phyloP scores from a whole-genome alignment of 2,113 vertebrate species.

The Chionodraco myersi region DNA sequence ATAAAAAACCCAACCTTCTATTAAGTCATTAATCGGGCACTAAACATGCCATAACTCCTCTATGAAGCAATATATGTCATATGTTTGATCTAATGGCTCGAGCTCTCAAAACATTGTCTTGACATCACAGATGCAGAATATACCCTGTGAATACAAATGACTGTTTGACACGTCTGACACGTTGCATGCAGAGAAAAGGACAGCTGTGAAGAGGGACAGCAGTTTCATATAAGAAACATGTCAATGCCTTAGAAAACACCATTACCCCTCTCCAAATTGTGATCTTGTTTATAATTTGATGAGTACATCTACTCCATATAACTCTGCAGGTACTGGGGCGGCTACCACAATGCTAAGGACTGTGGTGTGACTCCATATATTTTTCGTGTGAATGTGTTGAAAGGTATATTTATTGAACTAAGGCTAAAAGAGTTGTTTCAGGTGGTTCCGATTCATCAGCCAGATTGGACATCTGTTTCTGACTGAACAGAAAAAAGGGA shows the following conservation, averaged over 20 bases:
- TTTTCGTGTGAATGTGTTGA: slow-evolving; percentile 85
- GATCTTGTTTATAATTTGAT: slow-evolving; percentile 45
- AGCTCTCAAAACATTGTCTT: slow-evolving; percentile 26
- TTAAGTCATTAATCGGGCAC: background rate
- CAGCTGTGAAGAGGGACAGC: background rate
- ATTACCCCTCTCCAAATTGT: slow-evolving; percentile 6
- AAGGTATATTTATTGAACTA: slow-evolving; percentile 94
- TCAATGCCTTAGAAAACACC: slow-evolving; percentile 4
- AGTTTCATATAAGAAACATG: slow-evolving; percentile 28
- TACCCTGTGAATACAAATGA: slow-evolving; percentile 14
- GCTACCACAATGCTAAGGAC: slow-evolving; percentile 68
- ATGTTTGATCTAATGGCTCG: background rate
- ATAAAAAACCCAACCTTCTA: background rate
- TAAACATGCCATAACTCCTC: background rate
- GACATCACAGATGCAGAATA: background rate
- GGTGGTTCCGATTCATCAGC: slow-evolving; percentile 94
- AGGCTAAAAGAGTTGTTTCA: slow-evolving; percentile 91
- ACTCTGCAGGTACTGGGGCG: slow-evolving; percentile 46
- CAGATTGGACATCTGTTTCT: slow-evolving; percentile 92
- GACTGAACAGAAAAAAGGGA: slow-evolving; percentile 84
- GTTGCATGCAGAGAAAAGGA: background rate
- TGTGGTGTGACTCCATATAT: slow-evolving; percentile 53
- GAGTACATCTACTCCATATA: slow-evolving; percentile 1
- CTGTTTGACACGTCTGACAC: slow-evolving; percentile 22
- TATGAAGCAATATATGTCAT: background rate